Evolutionary conservation across 2,888 invertebrate species (phyloP).

Genomic region (Spatulosminthurus flaviceps): DNA sequence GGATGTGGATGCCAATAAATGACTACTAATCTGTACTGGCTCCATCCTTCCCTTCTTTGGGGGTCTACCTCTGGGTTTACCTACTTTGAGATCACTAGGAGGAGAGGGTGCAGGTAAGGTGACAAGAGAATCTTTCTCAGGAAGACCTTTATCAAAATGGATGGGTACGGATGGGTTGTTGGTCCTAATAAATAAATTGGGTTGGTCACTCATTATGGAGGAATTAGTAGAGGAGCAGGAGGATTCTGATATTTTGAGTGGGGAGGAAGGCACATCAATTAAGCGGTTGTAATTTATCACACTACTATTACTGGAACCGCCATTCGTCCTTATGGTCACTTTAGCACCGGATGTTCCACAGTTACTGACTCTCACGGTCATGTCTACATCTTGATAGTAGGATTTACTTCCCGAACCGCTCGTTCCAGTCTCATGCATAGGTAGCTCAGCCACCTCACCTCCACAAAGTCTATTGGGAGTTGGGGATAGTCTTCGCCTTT

Average conservation of each 20-base stretch:
- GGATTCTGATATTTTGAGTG: conserved; percentile 35
- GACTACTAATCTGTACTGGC: background rate
- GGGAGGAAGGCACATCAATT: conserved; percentile 53
- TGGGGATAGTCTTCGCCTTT: conserved; percentile 59
- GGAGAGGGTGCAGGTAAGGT: background rate
- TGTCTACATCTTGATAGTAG: conserved; percentile 60
- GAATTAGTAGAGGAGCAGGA: background rate
- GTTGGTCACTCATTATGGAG: background rate
- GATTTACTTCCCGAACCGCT: conserved; percentile 46
- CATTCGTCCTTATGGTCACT: conserved; percentile 59
- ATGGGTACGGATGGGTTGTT: background rate
- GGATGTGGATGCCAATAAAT: background rate
- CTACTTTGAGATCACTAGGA: conserved; percentile 24
- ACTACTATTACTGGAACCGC: conserved; percentile 43
- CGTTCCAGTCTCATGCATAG: conserved; percentile 38
- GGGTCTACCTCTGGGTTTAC: conserved; percentile 39
- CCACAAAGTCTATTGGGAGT: conserved; percentile 58
- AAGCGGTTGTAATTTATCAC: conserved; percentile 46
- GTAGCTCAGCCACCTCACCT: conserved; percentile 61
- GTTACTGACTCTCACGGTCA: conserved; percentile 59
- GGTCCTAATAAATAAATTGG: conserved; percentile 30
- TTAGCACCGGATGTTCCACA: conserved; percentile 61
- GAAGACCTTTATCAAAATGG: conserved; percentile 34
- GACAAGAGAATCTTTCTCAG: conserved; percentile 24
- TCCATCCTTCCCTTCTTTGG: conserved; percentile 43